Base-by-base conservation (phyloP, 2,888 invertebrate genomes). In the Mylabris sibirica region DNA sequence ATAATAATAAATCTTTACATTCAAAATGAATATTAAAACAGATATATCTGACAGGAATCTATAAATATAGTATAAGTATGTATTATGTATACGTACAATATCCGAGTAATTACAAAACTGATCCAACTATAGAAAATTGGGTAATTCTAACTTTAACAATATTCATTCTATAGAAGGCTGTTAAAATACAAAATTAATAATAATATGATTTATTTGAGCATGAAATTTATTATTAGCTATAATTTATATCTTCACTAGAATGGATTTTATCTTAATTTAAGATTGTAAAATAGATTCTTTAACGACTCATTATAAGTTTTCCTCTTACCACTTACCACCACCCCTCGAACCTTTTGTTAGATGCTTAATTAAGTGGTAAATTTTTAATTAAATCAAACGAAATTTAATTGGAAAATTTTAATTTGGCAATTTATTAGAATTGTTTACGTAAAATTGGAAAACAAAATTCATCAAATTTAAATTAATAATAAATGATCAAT, bases 101-200 rank as follows among this genome's bases (percentile, higher is more conserved):
- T 30, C 30, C 30, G 30, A 30, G 30, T 44, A 44, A 44, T 44
- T 44, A 44, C n/a, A 44, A 30, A 44, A 44, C n/a, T 44, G 17
- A 44, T 44, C 20, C 6, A 49, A 49, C 49, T 20, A 12, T 49
- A 49, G 17, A 49, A 20, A 49, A 49, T 20, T 49, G 11, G 20
- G 8, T 20, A 49, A 49, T 44, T 44, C n/a, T 17, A 44, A 44
- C 41, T 35, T 35, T 44, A 49, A 22, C 49, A 20, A 49, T 49
- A 9, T 20, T 49, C 20, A 49, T 49, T 17, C n/a, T 2, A 22
- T 17, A 3, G 61, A 2, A 65, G 26, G 24, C 9, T 22, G 17
- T 64, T 30, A 35, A 64, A 57, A 64, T 57, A 64, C 30, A 57
- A 64, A 64, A 63, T 63, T 63, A 53, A 63, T 49, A 63, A 30